These are phyloP conservation scores for Melanostoma mellinum DNA, from an alignment of 2,888 invertebrate genomes.

Conservation along the genomic window DNA sequence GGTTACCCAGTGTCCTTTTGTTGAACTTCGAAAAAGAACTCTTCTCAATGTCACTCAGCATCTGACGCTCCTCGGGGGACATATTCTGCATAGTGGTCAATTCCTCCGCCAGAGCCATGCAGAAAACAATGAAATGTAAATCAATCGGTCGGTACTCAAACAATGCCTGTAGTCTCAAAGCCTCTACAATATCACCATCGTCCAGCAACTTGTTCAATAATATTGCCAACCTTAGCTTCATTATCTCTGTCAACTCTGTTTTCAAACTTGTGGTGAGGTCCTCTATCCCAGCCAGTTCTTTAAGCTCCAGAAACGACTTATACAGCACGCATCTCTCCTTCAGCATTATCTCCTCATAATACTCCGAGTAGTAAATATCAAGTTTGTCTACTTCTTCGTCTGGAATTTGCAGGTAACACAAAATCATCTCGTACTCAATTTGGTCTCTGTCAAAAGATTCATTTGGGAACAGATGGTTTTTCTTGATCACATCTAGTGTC, in stretches of 20 bases:
- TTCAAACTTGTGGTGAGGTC: conserved; percentile 79
- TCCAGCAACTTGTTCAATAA: conserved; percentile 83
- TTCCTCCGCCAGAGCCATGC: conserved; percentile 85
- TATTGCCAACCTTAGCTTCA: conserved; percentile 79
- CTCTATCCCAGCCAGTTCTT: conserved; percentile 81
- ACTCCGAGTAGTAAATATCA: conserved; percentile 80
- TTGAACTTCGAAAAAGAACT: conserved; percentile 81
- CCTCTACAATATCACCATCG: conserved; percentile 84
- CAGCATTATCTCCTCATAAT: conserved; percentile 80
- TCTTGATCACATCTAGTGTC: conserved; percentile 80
- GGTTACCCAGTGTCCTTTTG: conserved; percentile 78
- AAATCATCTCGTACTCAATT: conserved; percentile 81
- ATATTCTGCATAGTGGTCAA: conserved; percentile 84
- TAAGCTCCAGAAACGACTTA: conserved; percentile 81
- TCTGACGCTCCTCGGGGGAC: conserved; percentile 85
- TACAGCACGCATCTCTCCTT: conserved; percentile 80
- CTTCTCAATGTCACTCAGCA: conserved; percentile 82
- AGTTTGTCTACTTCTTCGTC: conserved; percentile 74
- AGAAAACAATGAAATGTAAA: conserved; percentile 84
- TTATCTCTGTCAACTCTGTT: conserved; percentile 76
- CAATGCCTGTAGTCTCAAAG: conserved; percentile 83
- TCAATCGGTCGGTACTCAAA: conserved; percentile 82
- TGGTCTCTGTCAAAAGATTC: conserved; percentile 81
- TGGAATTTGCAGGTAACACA: conserved; percentile 77
- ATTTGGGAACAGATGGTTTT: conserved; percentile 80